These are phyloP conservation scores for Erynnis tages DNA, from an alignment of 2,888 invertebrate species.

Conservation along the genomic window DNA sequence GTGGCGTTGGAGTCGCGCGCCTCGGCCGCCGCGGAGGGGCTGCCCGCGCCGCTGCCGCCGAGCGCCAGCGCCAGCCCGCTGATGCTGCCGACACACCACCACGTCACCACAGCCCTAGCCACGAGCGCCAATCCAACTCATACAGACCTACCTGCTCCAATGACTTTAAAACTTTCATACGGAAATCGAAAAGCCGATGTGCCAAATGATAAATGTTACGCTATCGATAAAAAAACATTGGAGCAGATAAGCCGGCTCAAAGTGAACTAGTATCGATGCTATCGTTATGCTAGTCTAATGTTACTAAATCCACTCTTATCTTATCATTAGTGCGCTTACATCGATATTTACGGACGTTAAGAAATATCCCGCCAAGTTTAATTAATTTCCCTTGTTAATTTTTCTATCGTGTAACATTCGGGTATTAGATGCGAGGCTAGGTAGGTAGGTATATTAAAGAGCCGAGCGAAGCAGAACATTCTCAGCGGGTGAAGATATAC, in stretches of 20 bases:
- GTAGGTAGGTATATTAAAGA: constrained; percentile 40
- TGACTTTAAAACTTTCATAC: constrained; percentile 9
- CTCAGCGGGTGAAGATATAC: constrained; percentile 76
- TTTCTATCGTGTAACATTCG: constrained; percentile 16
- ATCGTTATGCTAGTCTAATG: constrained; percentile 43
- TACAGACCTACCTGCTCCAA: constrained; percentile 69
- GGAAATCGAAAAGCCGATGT: constrained; percentile 4
- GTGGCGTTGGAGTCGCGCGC: constrained; percentile 65
- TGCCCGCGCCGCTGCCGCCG: constrained; percentile 73
- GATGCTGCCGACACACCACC: constrained; percentile 81
- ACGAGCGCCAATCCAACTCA: constrained; percentile 44
- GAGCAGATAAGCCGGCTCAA: constrained; percentile 70
- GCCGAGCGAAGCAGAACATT: constrained; percentile 79
- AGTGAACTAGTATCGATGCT: constrained; percentile 46
- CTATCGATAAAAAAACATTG: constrained; percentile 39
- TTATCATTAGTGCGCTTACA: constrained; percentile 43
- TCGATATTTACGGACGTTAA: constrained; percentile 41
- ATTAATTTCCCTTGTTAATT: constrained; percentile 21
- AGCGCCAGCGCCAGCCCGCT: constrained; percentile 81
- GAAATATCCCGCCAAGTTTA: constrained; percentile 63
- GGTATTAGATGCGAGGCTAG: constrained; percentile 8
- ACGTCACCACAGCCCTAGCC: constrained; percentile 78
- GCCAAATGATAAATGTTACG: constrained; percentile 3
- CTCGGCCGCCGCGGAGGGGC: constrained; percentile 57
- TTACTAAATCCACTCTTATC: constrained; percentile 41